Conservation (phyloP, 2,888 invertebrate species). For the Flabesymbios commensalis region DNA sequence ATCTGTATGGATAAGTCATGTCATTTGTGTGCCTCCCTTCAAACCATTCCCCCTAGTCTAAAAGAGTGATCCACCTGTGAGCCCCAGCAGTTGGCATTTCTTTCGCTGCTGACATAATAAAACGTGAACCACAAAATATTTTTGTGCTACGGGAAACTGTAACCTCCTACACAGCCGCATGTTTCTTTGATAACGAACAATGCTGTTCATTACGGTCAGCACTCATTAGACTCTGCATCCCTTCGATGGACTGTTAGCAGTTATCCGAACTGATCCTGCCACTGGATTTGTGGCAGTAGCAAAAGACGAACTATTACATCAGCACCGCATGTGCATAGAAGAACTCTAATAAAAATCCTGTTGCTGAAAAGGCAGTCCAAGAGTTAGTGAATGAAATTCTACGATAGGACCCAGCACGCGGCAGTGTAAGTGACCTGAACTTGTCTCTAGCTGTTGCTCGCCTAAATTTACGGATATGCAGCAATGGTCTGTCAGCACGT, state of each 20-base stretch:
- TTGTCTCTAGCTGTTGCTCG: conserved; percentile 19
- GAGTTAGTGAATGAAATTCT: conserved; percentile 38
- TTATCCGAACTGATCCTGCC: conserved; percentile 36
- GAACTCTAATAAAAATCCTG: conserved; percentile 38
- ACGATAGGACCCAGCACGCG: conserved; percentile 22
- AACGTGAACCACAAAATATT: conserved; percentile 31
- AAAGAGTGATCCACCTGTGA: conserved; percentile 28
- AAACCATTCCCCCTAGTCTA: conserved; percentile 22
- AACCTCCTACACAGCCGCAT: conserved; percentile 27
- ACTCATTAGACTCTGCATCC: conserved; percentile 19
- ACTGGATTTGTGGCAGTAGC: conserved; percentile 23
- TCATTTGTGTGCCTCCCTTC: conserved; percentile 34
- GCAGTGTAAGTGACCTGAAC: conserved; percentile 19
- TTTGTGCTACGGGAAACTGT: conserved; percentile 24
- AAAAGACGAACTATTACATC: conserved; percentile 24
- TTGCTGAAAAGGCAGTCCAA: conserved; percentile 39
- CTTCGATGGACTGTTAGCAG: conserved; percentile 10
- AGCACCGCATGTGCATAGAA: conserved; percentile 30
- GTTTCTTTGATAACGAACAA: conserved; percentile 21
- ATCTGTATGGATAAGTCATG: conserved; percentile 30
- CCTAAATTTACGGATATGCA: conserved; percentile 33
- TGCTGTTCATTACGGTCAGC: conserved; percentile 21
- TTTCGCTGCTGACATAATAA: conserved; percentile 39
- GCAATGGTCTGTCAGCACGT: conserved; percentile 30
- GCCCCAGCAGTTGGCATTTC: conserved; percentile 26